phyloP scores from a whole-genome alignment of 2,797 vertebrate species.

The Prunella strophiata region DNA sequence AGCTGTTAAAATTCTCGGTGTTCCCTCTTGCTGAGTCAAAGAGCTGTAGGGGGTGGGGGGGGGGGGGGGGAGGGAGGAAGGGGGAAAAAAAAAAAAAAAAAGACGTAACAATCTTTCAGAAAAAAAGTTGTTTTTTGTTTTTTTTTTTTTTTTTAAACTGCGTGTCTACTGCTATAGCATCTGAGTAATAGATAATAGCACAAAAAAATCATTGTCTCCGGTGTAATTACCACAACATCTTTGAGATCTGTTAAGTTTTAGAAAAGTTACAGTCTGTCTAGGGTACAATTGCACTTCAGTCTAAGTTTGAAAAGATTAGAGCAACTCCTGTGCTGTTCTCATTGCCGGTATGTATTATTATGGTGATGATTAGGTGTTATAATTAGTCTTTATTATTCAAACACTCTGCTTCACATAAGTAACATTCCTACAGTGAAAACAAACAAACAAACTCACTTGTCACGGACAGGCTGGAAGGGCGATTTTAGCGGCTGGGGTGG shows the following conservation, averaged over 20 bases:
- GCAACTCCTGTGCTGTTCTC: conserved; percentile 44
- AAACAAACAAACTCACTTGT: conserved; percentile 88
- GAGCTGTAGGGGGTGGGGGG: conserved; percentile 90
- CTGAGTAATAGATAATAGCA: not conserved
- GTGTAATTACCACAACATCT: not conserved
- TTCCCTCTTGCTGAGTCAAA: conserved; percentile 92
- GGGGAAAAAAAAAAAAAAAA: not conserved
- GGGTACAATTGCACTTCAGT: not conserved
- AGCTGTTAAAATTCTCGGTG: conserved; percentile 92
- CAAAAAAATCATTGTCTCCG: not conserved
- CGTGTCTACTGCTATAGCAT: not conserved
- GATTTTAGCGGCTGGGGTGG: conserved; percentile 90
- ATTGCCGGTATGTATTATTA: conserved; percentile 13
- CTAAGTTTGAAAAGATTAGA: conserved; percentile 12
- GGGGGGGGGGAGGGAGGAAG: not conserved
- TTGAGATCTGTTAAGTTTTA: conserved; percentile 21
- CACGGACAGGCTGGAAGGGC: conserved; percentile 92
- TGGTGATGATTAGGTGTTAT: conserved; percentile 42
- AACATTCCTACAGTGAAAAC: conserved; percentile 42
- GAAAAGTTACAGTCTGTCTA: conserved; percentile 12
- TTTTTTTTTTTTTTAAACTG: not conserved
- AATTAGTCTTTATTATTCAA: conserved; percentile 36
- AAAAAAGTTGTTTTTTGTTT: too few species aligned
- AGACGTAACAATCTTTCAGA: conserved; percentile 50
- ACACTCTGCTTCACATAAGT: conserved; percentile 55